Base-by-base conservation (phyloP, 2,888 invertebrate species). In the Pharmacophagus antenor region DNA sequence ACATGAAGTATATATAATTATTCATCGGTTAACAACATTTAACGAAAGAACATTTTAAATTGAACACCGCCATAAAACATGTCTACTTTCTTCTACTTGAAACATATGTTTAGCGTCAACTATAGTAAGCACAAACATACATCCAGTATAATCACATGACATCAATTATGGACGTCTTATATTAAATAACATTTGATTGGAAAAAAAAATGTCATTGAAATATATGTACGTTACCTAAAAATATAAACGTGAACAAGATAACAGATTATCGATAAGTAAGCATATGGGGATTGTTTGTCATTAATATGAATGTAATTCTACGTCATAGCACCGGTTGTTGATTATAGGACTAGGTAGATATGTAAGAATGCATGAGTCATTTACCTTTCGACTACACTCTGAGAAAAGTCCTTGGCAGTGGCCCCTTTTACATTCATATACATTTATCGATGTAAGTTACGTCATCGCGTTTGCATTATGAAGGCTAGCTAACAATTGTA, bases 381-480 rank as follows among this genome's bases (percentile, higher is more conserved):
- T 84, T 82, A 85, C 83, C 83, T 85, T 79, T 82, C 71, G 77
- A 73, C 73, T 77, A 78, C 75, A 76, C 74, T 79, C 77, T 74
- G 78, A 77, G 73, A 70, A 64, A 76, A 73, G 79, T 85, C 85
- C 86, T 85, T 85, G 86, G 80, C 85, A 86, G 74, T 85, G 85
- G 83, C 85, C 83, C 76, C 80, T 85, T 85, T 84, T 77, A 80
- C 80, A 81, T 77, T 77, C 75, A 74, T 74, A 77, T 74, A 81
- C 76, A 79, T 81, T 80, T 79, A 82, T 81, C 76, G 79, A 77
- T 71, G 73, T 76, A 65, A 65, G 70, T 84, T 82, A 78, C 80
- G 77, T 80, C 79, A 84, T 70, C 71, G 65, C 78, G 77, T 79
- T 78, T 77, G 78, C 79, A 78, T 82, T 79, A 77, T 76, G 76